phyloP scores from a whole-genome alignment of 1,140 invertebrate species.

The Dolichoris vasculosae region DNA sequence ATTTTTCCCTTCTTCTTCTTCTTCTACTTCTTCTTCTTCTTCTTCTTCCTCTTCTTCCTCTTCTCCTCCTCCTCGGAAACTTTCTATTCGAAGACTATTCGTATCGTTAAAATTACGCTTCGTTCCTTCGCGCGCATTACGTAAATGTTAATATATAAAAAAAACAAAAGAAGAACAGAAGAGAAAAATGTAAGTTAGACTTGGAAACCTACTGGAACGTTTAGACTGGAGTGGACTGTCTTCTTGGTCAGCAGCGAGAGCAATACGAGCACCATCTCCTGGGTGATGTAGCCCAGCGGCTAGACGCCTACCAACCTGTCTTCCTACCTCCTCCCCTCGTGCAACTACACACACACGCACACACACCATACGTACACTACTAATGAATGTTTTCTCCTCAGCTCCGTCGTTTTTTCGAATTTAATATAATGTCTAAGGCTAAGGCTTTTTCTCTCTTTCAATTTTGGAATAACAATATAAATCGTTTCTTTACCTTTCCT shows the following conservation, averaged over 20 bases:
- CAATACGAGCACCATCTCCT: constrained; percentile 75
- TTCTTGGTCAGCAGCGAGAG: constrained; percentile 79
- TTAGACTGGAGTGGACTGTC: constrained; percentile 86
- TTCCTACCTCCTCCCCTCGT: constrained; percentile 77
- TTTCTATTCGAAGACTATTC: too few species aligned
- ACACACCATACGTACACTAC: constrained; percentile 48
- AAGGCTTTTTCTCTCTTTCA: too few species aligned
- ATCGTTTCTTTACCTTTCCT: too few species aligned
- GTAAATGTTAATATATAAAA: not conserved
- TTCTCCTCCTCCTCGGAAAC: too few species aligned
- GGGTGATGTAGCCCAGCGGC: constrained; percentile 77
- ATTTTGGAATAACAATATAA: not conserved
- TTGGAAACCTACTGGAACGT: constrained; percentile 82
- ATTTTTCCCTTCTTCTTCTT: too few species aligned
- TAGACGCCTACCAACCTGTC: constrained; percentile 78
- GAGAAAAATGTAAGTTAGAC: constrained; percentile 59
- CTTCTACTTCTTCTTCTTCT: too few species aligned
- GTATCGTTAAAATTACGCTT: not conserved
- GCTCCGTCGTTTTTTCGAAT: constrained; percentile 9
- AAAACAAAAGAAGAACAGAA: too few species aligned
- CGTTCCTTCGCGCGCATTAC: not conserved
- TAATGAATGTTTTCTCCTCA: constrained; percentile 43
- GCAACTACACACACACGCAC: constrained; percentile 75
- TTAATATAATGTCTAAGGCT: not conserved
- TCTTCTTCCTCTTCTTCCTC: too few species aligned